These are phyloP conservation scores for Petaurus breviceps DNA, from an alignment of 2,113 vertebrate species.

Conservation along the genomic window DNA sequence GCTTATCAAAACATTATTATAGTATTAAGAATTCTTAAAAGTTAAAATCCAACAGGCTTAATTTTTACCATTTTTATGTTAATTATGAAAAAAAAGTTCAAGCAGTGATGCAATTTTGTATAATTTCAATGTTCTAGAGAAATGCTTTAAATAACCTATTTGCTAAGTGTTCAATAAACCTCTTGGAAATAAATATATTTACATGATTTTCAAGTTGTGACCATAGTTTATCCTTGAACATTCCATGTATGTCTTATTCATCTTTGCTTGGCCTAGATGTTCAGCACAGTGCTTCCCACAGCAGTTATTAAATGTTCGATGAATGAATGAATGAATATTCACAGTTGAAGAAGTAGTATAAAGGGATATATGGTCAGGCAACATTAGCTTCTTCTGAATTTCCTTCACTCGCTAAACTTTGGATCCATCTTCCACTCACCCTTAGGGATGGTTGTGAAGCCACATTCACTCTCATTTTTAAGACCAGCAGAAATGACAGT, in stretches of 20 bases:
- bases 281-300: background rate
- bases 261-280: background rate
- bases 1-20: background rate
- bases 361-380: background rate
- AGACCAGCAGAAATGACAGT: too few species aligned
- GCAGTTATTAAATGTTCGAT: background rate
- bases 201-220: background rate
- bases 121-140: background rate
- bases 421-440: background rate
- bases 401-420: background rate
- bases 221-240: background rate
- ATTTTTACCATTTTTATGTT: background rate
- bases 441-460: background rate
- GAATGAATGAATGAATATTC: background rate
- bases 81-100: constrained; percentile 6
- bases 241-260: background rate
- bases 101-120: background rate
- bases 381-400: background rate
- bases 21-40: background rate
- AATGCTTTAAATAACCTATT: background rate
- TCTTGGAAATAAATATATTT: background rate
- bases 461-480: too few species aligned
- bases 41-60: background rate
- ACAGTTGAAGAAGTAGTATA: background rate
- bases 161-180: background rate